A percentile compares a stretch with the other conserved stretches of the same genome.
Conservation (phyloP, 2,888 invertebrate species). For the Xylophagus ater region DNA sequence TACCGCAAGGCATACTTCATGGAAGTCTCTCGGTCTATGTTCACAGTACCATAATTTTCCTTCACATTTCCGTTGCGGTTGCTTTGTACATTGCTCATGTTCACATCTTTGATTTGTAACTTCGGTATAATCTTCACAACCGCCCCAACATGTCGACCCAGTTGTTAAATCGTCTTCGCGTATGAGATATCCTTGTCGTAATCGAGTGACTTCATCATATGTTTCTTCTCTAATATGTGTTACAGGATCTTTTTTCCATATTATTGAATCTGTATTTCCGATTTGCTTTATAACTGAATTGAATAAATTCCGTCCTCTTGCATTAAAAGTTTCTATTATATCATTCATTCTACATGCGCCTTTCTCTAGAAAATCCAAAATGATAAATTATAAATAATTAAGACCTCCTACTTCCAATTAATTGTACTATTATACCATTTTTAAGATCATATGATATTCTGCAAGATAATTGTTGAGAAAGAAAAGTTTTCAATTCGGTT, state of each 20-base stretch:
- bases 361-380: slow-evolving; percentile 58
- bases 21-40: slow-evolving; percentile 70
- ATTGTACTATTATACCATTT: too few relatives aligned
- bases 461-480: slow-evolving; percentile 84
- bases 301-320: slow-evolving; percentile 53
- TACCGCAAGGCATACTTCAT: slow-evolving; percentile 73
- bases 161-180: slow-evolving; percentile 82
- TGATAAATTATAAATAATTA: too few relatives aligned
- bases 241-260: slow-evolving; percentile 69
- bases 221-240: slow-evolving; percentile 48
- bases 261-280: slow-evolving; percentile 55
- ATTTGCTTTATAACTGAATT: slow-evolving; percentile 54
- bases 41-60: slow-evolving; percentile 64
- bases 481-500: slow-evolving; percentile 76
- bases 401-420: too few relatives aligned
- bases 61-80: slow-evolving; percentile 55
- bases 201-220: slow-evolving; percentile 63
- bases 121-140: slow-evolving; percentile 59
- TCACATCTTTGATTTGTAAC: slow-evolving; percentile 56
- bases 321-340: slow-evolving; percentile 55
- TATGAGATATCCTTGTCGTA: slow-evolving; percentile 76
- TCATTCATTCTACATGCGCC: slow-evolving; percentile 57
- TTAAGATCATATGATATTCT: slow-evolving; percentile 67
- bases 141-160: slow-evolving; percentile 61
- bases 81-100: slow-evolving; percentile 51